phyloP scores from a whole-genome alignment of 2,113 vertebrate genomes.

The Prunella fulvescens region DNA sequence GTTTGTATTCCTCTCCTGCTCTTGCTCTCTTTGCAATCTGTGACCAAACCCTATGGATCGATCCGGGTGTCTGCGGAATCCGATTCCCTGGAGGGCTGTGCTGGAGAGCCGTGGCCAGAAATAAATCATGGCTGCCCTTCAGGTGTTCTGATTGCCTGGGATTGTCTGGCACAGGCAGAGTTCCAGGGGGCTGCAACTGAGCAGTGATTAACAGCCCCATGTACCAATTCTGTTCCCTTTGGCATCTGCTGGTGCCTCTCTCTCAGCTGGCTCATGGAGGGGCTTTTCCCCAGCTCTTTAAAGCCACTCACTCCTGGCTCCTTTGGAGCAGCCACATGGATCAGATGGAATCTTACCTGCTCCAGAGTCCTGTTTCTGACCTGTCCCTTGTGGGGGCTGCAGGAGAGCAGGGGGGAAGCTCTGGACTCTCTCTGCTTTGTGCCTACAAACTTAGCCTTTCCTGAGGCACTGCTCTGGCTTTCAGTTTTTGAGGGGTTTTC shows the following conservation, averaged over 20 bases:
- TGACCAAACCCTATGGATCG: background rate
- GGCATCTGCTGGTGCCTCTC: background rate
- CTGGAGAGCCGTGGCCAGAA: background rate
- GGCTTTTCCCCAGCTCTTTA: fast-evolving
- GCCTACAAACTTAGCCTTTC: fast-evolving
- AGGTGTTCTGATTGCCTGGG: fast-evolving
- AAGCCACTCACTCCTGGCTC: fast-evolving
- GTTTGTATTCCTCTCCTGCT: background rate
- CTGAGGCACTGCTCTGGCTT: background rate
- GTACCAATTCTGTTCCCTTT: background rate
- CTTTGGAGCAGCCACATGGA: background rate
- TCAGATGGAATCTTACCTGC: background rate
- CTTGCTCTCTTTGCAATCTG: background rate
- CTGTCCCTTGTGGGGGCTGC: background rate
- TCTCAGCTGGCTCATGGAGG: background rate
- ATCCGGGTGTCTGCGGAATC: background rate
- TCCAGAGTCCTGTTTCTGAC: background rate
- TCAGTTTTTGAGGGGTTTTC: background rate
- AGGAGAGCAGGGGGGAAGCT: background rate
- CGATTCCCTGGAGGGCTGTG: background rate
- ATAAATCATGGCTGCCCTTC: background rate
- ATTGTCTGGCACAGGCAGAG: background rate
- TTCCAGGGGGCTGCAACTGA: background rate
- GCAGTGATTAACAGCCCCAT: background rate
- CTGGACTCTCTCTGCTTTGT: background rate